Evolutionary conservation across 1,140 invertebrate species (phyloP), one percentile per base, ranked within the genome.

Genomic region (Bombyx mandarina): DNA sequence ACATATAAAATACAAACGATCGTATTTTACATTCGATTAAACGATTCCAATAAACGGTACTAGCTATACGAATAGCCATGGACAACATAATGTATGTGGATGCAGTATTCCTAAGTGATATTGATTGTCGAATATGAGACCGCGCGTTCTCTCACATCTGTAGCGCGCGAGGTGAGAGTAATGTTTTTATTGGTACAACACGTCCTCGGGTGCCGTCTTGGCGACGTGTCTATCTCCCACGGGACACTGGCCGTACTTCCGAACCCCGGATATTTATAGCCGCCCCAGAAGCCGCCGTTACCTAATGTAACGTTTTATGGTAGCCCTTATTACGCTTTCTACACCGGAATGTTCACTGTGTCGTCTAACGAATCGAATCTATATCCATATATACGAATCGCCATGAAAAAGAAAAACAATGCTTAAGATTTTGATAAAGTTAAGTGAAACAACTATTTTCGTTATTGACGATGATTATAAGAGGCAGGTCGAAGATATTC

Each of bases 281-380:
- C 75, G 77, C 73, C 80, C 79, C 79, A 82, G 79, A 82, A 84
- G 79, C 82, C 78, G 75, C 80, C 76, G 70, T 82, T 83, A 82
- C 82, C 80, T 86, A 83, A 85, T 86, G 83, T 83, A 75, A 83
- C 83, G 69, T 86, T 86, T 86, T 86, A 86, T 82, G 83, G 77
- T 79, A 63, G 77, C 76, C 83, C 83, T 85, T 86, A 85, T 86
- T 86, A 85, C 82, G 79, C 75, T 73, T 71, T 66, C 71, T 69
- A 69, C 69, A 62, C 72, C 68, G 69, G 65, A 35, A 35, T 35
- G 26, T 35, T 35, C 26, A 35, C 26, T 35, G 26, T 35, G 26
- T 35, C 26, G 26, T 35, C 26, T 35, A 35, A 35, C 26, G 26
- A 35, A 35, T 35, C 26, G 26, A 35, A 35, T 35, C 26, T 35